A percentile compares a stretch with the other conserved stretches of the same genome.
These are phyloP conservation scores for Megalurothrips usitatus DNA, from an alignment of 2,888 invertebrate species.

Conservation along the genomic window DNA sequence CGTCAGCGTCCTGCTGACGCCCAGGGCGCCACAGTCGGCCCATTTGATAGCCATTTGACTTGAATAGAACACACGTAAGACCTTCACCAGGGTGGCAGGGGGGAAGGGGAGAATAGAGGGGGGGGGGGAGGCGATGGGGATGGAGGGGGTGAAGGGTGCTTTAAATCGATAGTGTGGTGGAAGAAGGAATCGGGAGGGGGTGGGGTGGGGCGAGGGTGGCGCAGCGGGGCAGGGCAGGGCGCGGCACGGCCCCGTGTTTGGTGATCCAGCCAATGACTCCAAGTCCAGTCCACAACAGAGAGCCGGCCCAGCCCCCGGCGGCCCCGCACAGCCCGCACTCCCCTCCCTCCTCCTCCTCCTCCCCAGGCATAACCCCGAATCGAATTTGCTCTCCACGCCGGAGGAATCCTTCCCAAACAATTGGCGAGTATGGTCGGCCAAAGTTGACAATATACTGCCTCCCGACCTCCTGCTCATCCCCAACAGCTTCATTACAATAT, in stretches of 20 bases:
- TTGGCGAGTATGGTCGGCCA: no score
- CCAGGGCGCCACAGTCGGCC: no score
- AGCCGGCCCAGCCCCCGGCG: neutral
- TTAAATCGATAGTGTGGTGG: constrained; percentile 22
- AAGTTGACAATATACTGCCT: no score
- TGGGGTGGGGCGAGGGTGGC: neutral
- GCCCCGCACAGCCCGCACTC: neutral
- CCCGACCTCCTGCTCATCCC: no score
- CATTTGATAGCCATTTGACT: neutral
- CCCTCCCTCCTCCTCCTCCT: no score
- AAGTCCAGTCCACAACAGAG: neutral
- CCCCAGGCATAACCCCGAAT: no score
- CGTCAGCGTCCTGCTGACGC: no score
- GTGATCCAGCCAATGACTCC: constrained; percentile 13
- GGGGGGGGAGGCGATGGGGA: neutral
- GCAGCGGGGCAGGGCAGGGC: constrained; percentile 18
- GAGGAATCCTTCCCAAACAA: no score
- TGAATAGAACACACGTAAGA: constrained; percentile 19
- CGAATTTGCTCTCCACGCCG: no score
- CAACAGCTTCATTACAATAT: no score
- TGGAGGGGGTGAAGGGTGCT: neutral
- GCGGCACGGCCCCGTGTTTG: neutral
- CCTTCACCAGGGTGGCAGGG: neutral
- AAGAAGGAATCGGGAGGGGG: constrained; percentile 24
- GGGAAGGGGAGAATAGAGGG: no score